phyloP scores from a whole-genome alignment of 2,797 vertebrate genomes.

The Dendrocincla tyrannina region DNA sequence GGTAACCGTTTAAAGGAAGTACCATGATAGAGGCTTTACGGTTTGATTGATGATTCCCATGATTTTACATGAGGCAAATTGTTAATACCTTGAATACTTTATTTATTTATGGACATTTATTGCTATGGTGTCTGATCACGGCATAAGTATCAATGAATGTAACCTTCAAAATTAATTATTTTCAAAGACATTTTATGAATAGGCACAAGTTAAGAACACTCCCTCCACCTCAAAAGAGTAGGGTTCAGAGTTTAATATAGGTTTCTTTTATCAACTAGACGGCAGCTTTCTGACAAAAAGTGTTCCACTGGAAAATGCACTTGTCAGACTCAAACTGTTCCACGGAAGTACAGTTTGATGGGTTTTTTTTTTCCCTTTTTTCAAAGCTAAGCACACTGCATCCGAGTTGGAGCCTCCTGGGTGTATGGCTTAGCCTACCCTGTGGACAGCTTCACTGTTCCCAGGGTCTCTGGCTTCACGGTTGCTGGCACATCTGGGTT shows the following conservation, averaged over 20 bases:
- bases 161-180: neutral
- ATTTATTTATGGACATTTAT: neutral
- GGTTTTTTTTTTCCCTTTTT: neutral
- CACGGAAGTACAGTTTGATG: neutral
- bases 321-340: constrained; percentile 43
- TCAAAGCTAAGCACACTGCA: neutral
- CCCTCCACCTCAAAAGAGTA: neutral
- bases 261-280: constrained; percentile 35
- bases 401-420: neutral
- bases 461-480: neutral
- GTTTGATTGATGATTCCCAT: neutral
- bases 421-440: neutral
- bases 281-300: constrained; percentile 27
- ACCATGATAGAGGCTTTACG: neutral
- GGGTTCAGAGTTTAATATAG: neutral
- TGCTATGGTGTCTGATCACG: neutral
- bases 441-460: neutral
- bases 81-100: neutral
- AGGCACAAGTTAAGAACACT: neutral
- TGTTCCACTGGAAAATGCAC: constrained; percentile 61
- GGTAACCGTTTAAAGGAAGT: neutral
- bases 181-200: neutral
- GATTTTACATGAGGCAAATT: neutral
- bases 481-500: neutral
- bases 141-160: neutral